These are phyloP conservation scores for Tachypleus tridentatus DNA, from an alignment of 1,140 invertebrate genomes.

Conservation along the genomic window DNA sequence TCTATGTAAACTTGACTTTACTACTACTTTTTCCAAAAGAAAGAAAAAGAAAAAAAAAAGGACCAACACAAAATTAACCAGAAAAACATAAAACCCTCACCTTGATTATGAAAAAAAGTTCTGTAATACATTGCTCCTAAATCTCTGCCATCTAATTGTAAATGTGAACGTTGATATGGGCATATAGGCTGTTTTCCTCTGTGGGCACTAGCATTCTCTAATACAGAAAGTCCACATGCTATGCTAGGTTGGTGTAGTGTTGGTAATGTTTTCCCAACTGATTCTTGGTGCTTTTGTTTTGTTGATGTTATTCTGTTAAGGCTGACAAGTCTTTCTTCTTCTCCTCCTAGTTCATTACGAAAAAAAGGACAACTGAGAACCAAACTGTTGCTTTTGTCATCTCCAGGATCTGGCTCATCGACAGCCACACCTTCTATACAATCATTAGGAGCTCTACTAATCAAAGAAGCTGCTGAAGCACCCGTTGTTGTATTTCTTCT, in stretches of 20 bases:
- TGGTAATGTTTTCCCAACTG: neutral
- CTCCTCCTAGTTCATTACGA: slow-evolving; percentile 82
- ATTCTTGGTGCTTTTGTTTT: slow-evolving; percentile 11
- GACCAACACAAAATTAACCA: no score
- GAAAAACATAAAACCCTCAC: neutral
- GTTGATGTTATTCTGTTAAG: slow-evolving; percentile 44
- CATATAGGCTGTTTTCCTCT: slow-evolving; percentile 60
- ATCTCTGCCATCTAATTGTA: neutral
- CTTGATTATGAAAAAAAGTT: neutral
- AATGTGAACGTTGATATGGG: slow-evolving; percentile 44
- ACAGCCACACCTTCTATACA: neutral
- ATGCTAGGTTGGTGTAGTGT: slow-evolving; percentile 50
- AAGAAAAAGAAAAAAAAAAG: no score
- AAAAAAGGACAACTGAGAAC: slow-evolving; percentile 67
- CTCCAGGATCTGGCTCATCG: slow-evolving; percentile 53
- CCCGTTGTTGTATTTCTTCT: slow-evolving; percentile 77
- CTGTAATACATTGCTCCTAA: slow-evolving; percentile 3
- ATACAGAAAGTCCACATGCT: slow-evolving; percentile 60
- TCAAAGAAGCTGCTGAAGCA: slow-evolving; percentile 70
- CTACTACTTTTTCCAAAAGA: no score
- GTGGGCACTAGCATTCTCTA: slow-evolving; percentile 55
- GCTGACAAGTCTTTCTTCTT: slow-evolving; percentile 69
- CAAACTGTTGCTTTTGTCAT: slow-evolving; percentile 48
- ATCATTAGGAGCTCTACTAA: neutral
- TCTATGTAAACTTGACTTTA: no score